phyloP scores from a whole-genome alignment of 2,888 invertebrate species.

The Pseudococcus longispinus region DNA sequence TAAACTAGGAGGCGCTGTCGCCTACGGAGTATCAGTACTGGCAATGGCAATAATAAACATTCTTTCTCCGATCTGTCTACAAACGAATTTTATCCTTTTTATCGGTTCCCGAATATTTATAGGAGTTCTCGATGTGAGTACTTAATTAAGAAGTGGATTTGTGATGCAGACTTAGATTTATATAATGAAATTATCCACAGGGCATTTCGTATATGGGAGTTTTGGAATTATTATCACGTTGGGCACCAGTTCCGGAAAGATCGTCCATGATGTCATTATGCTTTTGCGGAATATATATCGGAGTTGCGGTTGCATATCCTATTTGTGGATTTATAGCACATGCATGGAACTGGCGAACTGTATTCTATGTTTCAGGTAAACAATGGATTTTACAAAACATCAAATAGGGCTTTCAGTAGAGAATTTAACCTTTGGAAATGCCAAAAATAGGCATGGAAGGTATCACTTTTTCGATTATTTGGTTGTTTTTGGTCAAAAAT shows the following conservation, averaged over 20 bases:
- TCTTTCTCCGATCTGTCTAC: neutral
- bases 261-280: neutral
- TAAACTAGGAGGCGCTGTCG: neutral
- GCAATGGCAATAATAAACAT: neutral
- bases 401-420: neutral
- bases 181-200: neutral
- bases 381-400: neutral
- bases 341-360: neutral
- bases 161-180: no score
- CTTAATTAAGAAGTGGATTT: neutral
- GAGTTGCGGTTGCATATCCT: slow-evolving; percentile 13
- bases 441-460: neutral
- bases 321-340: slow-evolving; percentile 35
- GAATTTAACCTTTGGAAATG: no score
- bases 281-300: slow-evolving; percentile 8
- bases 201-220: neutral
- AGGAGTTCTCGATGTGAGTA: neutral
- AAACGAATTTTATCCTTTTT: neutral
- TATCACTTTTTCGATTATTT: neutral
- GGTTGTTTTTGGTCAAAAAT: neutral
- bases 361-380: slow-evolving; percentile 68
- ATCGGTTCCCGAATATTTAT: neutral
- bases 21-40: neutral
- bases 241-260: slow-evolving; percentile 26
- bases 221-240: slow-evolving; percentile 21